Percentiles rank a stretch among this genome's conserved stretches.
Conservation (phyloP, 2,797 vertebrate genomes). For the Delichon dasypus region DNA sequence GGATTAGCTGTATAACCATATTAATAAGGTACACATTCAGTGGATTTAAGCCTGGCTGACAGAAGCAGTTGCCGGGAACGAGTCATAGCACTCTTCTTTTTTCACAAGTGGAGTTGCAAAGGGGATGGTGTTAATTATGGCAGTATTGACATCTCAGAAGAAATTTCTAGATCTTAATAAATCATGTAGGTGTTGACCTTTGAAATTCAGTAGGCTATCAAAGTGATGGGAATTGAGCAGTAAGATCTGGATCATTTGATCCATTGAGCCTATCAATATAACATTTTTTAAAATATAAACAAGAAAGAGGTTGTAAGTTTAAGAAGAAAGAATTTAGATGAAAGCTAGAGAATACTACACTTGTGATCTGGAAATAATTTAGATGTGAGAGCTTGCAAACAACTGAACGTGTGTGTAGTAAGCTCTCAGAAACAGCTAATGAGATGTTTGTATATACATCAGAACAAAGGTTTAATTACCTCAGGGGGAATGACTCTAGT, state of each 20-base stretch:
- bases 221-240: neutral
- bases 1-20: conserved; percentile 4
- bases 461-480: conserved; percentile 35
- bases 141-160: neutral
- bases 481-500: neutral
- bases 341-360: neutral
- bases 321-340: neutral
- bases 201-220: neutral
- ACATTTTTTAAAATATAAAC: neutral
- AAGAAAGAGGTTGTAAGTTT: neutral
- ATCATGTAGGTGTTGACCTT: neutral
- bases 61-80: neutral
- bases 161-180: neutral
- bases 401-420: neutral
- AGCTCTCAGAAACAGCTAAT: neutral
- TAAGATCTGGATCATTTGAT: neutral
- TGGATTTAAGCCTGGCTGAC: neutral
- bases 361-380: conserved; percentile 3
- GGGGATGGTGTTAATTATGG: neutral
- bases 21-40: neutral
- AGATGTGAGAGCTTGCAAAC: neutral
- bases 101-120: neutral
- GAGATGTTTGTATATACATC: neutral
- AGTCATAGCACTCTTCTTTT: neutral
- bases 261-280: neutral